Percentiles rank a stretch among this genome's conserved stretches.
phyloP scores from a whole-genome alignment of 2,888 invertebrate genomes.

The Abrostola triplasia region DNA sequence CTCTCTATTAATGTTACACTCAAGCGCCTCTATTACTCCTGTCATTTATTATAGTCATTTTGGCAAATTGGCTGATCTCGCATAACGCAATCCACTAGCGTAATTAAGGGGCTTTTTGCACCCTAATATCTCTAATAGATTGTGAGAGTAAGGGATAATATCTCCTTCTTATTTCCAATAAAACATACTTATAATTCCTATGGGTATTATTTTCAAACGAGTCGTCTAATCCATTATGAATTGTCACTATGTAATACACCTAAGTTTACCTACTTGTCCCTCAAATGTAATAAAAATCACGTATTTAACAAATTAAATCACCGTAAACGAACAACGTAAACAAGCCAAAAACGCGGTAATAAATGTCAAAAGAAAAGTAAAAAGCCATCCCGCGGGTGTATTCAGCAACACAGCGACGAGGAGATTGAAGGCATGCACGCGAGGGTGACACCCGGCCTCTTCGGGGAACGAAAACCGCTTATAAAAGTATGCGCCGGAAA shows the following conservation, averaged over 20 bases:
- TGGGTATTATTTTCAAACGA: not conserved
- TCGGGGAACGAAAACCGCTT: constrained; percentile 74
- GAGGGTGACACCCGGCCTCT: constrained; percentile 77
- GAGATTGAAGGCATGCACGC: constrained; percentile 76
- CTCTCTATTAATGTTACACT: constrained; percentile 87
- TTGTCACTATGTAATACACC: not conserved
- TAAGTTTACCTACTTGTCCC: constrained; percentile 7
- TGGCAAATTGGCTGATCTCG: constrained; percentile 85
- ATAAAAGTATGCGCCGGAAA: constrained; percentile 78
- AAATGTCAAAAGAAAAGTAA: constrained; percentile 73
- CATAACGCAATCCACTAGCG: constrained; percentile 57
- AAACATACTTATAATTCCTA: not conserved
- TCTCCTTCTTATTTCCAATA: constrained; percentile 20
- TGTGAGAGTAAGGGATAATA: constrained; percentile 37
- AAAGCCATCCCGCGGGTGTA: constrained; percentile 75
- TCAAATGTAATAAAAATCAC: constrained; percentile 41
- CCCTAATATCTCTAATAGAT: constrained; percentile 53
- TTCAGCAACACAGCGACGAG: constrained; percentile 65
- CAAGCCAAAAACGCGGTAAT: constrained; percentile 60
- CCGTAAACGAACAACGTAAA: constrained; percentile 53
- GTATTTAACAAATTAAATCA: constrained; percentile 58
- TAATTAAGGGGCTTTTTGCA: constrained; percentile 68
- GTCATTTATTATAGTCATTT: constrained; percentile 88
- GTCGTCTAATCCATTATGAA: constrained; percentile 8
- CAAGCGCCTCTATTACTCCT: constrained; percentile 86